These are phyloP conservation scores for Malurus leucopterus DNA, from an alignment of 2,797 vertebrate genomes.

Conservation along the genomic window DNA sequence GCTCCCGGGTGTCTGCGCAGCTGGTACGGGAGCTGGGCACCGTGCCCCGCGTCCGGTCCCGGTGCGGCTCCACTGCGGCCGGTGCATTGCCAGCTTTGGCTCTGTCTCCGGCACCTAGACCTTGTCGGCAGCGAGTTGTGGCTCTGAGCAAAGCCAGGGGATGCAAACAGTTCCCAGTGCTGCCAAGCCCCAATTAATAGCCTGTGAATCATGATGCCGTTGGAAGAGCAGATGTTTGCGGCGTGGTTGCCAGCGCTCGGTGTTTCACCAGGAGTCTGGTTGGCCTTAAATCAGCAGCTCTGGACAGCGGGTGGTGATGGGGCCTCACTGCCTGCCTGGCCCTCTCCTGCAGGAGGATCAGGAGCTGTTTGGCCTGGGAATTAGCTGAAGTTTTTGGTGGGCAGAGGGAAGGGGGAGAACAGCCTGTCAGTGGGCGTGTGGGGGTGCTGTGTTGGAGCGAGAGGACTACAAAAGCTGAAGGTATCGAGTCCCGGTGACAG, in stretches of 20 bases:
- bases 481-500: rapidly evolving
- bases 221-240: constrained; percentile 52
- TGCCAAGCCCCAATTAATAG: constrained; percentile 53
- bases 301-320: rapidly evolving
- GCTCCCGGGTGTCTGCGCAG: rapidly evolving
- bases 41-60: rapidly evolving
- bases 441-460: neutral
- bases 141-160: constrained; percentile 34
- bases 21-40: neutral
- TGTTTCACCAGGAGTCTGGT: neutral
- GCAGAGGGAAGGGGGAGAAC: neutral
- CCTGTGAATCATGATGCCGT: constrained; percentile 34
- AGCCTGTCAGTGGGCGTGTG: constrained; percentile 1
- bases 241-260: neutral
- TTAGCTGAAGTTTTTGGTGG: constrained; percentile 9
- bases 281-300: neutral
- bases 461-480: neutral
- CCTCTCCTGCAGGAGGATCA: neutral
- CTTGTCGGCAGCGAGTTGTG: constrained; percentile 21
- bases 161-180: constrained; percentile 2
- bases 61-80: neutral
- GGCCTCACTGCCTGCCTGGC: neutral
- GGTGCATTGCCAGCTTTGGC: neutral
- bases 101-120: neutral
- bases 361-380: neutral